Evolutionary conservation across 2,113 vertebrate genomes (phyloP).

Genomic region (Psittacara wagleri): DNA sequence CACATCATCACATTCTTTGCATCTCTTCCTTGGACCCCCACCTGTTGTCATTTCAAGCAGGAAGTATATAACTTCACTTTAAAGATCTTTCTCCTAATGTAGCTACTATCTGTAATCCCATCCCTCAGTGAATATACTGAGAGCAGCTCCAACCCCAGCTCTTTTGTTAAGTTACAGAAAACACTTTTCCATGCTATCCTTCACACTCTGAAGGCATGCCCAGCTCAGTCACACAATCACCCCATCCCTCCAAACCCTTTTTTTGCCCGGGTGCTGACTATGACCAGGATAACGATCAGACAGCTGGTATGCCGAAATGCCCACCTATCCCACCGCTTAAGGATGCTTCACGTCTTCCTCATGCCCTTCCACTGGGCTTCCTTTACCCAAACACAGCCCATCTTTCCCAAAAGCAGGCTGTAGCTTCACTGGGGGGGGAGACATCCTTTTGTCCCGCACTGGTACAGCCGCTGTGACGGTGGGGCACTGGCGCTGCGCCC

Average conservation of each 20-base stretch:
- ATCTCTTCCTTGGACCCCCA: neutral
- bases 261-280: neutral
- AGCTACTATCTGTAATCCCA: neutral
- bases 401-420: neutral
- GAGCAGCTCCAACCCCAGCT: neutral
- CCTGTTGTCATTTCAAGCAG: neutral
- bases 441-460: neutral
- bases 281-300: rapidly evolving
- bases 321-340: neutral
- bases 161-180: neutral
- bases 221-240: neutral
- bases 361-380: neutral
- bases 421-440: neutral
- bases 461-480: rapidly evolving
- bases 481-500: rapidly evolving
- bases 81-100: neutral
- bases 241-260: neutral
- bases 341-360: too few relatives aligned
- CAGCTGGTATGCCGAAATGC: neutral
- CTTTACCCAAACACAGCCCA: neutral
- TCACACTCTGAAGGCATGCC: neutral
- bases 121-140: neutral
- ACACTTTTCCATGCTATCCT: neutral
- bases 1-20: neutral
- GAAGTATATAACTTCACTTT: neutral